These are phyloP conservation scores for Invenusta paracnida DNA, from an alignment of 2,888 invertebrate genomes.

Conservation along the genomic window DNA sequence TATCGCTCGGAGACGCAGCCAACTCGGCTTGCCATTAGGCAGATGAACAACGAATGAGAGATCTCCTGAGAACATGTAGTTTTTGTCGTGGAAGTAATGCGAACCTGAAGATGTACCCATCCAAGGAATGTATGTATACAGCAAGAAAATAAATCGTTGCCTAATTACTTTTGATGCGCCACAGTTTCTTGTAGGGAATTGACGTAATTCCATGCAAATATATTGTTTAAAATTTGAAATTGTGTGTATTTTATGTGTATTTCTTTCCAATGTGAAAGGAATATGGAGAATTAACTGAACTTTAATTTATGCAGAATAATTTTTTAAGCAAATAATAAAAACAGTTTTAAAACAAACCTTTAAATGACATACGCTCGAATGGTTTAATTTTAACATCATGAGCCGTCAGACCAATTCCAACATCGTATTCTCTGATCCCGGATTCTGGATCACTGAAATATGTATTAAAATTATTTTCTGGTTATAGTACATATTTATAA, in stretches of 20 bases:
- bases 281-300: too few species aligned
- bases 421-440: constrained; percentile 47
- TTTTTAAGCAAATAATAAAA: too few species aligned
- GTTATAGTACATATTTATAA: too few species aligned
- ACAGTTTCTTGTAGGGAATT: not conserved
- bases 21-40: constrained; percentile 50
- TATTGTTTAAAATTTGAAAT: too few species aligned
- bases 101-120: constrained; percentile 47
- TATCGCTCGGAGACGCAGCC: constrained; percentile 50
- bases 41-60: constrained; percentile 39
- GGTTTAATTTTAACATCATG: constrained; percentile 46
- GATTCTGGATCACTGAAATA: constrained; percentile 51
- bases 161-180: not conserved
- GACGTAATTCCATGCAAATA: not conserved
- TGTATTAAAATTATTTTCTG: too few species aligned
- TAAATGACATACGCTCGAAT: constrained; percentile 20
- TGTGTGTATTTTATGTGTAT: too few species aligned
- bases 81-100: constrained; percentile 39
- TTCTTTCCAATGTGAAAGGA: too few species aligned
- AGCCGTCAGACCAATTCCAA: constrained; percentile 49
- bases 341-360: too few species aligned
- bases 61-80: constrained; percentile 39
- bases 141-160: too few species aligned
- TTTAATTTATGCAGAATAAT: too few species aligned
- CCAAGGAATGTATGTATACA: not conserved